phyloP scores from a whole-genome alignment of 2,888 invertebrate species.

The Eulithis testata region DNA sequence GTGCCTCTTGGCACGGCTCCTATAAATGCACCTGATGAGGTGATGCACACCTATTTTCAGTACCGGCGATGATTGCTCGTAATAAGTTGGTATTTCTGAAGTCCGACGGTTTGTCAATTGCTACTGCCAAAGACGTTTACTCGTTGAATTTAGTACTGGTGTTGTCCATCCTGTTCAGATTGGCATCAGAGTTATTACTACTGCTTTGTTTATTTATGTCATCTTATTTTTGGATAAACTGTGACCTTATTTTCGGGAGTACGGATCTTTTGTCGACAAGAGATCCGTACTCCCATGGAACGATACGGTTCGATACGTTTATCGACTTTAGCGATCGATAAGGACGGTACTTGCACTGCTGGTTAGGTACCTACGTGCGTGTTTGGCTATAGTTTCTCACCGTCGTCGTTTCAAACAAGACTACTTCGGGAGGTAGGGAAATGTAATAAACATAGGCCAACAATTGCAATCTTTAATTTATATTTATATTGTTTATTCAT shows the following conservation, averaged over 20 bases:
- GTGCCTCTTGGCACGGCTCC: slow-evolving; percentile 59
- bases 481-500: too few species aligned
- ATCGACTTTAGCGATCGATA: too few species aligned
- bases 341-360: too few species aligned
- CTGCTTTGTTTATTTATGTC: not conserved
- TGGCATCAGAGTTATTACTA: not conserved
- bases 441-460: too few species aligned
- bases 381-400: not conserved
- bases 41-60: slow-evolving; percentile 60
- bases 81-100: slow-evolving; percentile 39
- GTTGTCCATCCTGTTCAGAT: not conserved
- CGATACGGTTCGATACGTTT: too few species aligned
- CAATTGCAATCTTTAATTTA: too few species aligned
- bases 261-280: too few species aligned
- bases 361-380: slow-evolving; percentile 1
- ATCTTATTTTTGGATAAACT: too few species aligned
- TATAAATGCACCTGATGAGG: slow-evolving; percentile 61
- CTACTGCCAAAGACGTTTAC: slow-evolving; percentile 2
- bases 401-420: not conserved
- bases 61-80: slow-evolving; percentile 37
- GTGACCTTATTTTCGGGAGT: too few species aligned
- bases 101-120: slow-evolving; percentile 13
- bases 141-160: not conserved
- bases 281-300: too few species aligned
- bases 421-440: too few species aligned